Evolutionary conservation across 1,140 invertebrate species (phyloP).

Genomic region (Antheraea pernyi): DNA sequence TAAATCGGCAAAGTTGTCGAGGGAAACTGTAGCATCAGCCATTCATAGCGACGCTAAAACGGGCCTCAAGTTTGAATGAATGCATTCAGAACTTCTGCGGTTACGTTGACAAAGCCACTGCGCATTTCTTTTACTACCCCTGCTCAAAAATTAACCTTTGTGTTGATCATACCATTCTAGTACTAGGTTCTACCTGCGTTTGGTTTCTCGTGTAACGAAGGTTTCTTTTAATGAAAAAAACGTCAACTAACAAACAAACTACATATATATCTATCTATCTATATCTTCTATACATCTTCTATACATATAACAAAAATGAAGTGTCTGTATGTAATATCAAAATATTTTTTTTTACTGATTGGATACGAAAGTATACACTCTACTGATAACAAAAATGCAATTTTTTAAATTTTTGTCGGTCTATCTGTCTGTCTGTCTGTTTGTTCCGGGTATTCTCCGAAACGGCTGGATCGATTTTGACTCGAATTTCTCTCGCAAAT

Average conservation of each 20-base stretch:
- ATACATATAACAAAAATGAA: too few relatives aligned
- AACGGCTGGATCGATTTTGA: too few relatives aligned
- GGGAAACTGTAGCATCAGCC: slow-evolving; percentile 47
- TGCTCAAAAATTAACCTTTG: slow-evolving; percentile 5
- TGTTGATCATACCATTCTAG: background rate
- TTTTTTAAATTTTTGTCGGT: too few relatives aligned
- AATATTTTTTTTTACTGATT: too few relatives aligned
- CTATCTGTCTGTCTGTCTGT: too few relatives aligned
- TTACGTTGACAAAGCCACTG: slow-evolving; percentile 19
- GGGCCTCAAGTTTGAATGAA: slow-evolving; percentile 60
- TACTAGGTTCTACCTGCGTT: background rate
- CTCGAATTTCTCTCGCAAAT: too few relatives aligned
- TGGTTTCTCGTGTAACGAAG: background rate
- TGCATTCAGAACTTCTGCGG: slow-evolving; percentile 58
- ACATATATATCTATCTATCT: too few relatives aligned
- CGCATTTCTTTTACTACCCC: slow-evolving; percentile 10
- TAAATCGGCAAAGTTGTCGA: slow-evolving; percentile 55
- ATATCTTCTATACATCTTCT: too few relatives aligned
- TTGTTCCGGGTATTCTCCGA: too few relatives aligned
- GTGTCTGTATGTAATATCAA: too few relatives aligned
- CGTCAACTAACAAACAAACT: background rate
- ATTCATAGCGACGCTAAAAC: slow-evolving; percentile 43
- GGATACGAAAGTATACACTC: too few relatives aligned
- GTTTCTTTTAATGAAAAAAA: background rate
- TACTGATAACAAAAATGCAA: too few relatives aligned